These are phyloP conservation scores for Cheilosia impressa DNA, from an alignment of 2,888 invertebrate species.

Conservation along the genomic window DNA sequence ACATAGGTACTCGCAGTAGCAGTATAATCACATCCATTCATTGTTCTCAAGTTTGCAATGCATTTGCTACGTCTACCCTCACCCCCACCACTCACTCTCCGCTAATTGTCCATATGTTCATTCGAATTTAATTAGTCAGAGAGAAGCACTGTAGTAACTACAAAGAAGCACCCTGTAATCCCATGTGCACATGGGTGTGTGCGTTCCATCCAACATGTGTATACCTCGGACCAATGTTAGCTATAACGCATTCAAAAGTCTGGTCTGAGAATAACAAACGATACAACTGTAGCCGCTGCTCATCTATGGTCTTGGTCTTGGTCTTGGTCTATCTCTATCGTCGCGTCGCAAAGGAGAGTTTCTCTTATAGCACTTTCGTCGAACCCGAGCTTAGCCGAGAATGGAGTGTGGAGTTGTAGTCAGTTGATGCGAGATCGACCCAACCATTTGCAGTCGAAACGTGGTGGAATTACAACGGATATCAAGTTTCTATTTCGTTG, in stretches of 20 bases:
- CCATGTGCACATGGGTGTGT: slow-evolving; percentile 19
- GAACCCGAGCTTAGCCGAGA: slow-evolving; percentile 45
- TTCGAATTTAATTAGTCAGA: slow-evolving; percentile 49
- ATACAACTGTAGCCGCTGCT: slow-evolving; percentile 40
- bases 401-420: slow-evolving; percentile 56
- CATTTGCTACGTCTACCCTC: slow-evolving; percentile 10
- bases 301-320: not conserved
- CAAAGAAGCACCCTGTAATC: slow-evolving; percentile 47
- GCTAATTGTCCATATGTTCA: slow-evolving; percentile 43
- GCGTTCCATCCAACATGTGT: slow-evolving; percentile 42
- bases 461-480: slow-evolving; percentile 74
- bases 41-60: slow-evolving; percentile 29
- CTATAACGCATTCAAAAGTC: slow-evolving; percentile 34
- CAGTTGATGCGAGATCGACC: slow-evolving; percentile 56
- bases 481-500: slow-evolving; percentile 57
- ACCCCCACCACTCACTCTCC: not conserved
- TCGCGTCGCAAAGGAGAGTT: slow-evolving; percentile 39
- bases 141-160: slow-evolving; percentile 12
- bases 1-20: not conserved
- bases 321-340: slow-evolving; percentile 5
- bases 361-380: slow-evolving; percentile 58
- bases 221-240: not conserved
- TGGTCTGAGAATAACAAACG: slow-evolving; percentile 54
- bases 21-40: slow-evolving; percentile 31
- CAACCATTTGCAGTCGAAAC: slow-evolving; percentile 70